Base-by-base conservation (phyloP, 2,797 vertebrate genomes). In the Chaetodon trifasciatus region DNA sequence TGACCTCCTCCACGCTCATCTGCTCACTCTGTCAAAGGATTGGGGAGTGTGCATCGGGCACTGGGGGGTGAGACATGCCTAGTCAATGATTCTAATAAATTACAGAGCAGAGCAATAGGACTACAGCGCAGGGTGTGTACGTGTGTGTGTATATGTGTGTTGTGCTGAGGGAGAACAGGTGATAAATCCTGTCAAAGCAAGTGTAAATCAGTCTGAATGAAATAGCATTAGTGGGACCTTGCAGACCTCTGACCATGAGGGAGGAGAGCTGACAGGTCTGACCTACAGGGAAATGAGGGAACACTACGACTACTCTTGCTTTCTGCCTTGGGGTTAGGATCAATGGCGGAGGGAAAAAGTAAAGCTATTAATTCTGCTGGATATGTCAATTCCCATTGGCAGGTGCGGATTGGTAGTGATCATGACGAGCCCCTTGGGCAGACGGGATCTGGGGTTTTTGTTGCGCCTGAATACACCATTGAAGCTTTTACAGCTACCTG, bases 341-440 rank as follows among this genome's bases (percentile, higher is more conserved):
- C 91, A 91, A 91, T 94, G 87, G 66, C 78, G 72, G 79, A 74
- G 78, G 84, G 77, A 84, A 90, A 91, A 90, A 85, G 81, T 83
- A 83, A 88, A 88, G 90, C 91, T 84, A 93, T 93, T 92, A 91
- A 92, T 94, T 94, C 91, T 89, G 66, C 86, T 70, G 76, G 86
- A 91, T 92, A 83, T 88, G 91, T 94, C 92, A 93, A 91, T 93
- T 93, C 88, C 90, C 87, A 86, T 87, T 83, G 89, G 93, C 13
- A 60, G 67, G 78, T 58, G 68, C 77, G 86, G 91, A 94, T 88
- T 92, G 93, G 86, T 85, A 62, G 88, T 84, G 82, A 92, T 94
- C 89, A 91, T 83, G 90, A 91, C 78, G 35, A 47, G 78, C 76
- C 92, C 90, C 88, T 74, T 79, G 89, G 90, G 90, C 81, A 57